phyloP scores from a whole-genome alignment of 1,140 invertebrate species.

The Drosophila arizonae region DNA sequence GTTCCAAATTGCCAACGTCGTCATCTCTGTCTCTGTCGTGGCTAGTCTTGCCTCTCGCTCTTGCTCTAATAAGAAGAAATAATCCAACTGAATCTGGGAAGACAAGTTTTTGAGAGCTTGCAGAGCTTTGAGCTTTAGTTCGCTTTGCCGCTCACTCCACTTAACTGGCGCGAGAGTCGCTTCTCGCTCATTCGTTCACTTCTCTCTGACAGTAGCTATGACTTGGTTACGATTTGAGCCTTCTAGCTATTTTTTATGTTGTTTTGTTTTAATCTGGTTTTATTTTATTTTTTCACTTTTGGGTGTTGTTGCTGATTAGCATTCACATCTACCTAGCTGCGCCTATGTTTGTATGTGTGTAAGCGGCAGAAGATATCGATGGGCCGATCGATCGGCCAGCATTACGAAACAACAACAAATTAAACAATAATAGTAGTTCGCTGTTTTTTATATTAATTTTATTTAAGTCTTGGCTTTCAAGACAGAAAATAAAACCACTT shows the following conservation, averaged over 20 bases:
- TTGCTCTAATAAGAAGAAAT: constrained; percentile 70
- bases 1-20: constrained; percentile 72
- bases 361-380: constrained; percentile 59
- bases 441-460: constrained; percentile 59
- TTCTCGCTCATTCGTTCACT: constrained; percentile 7
- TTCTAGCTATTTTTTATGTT: constrained; percentile 30
- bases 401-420: constrained; percentile 54
- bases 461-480: constrained; percentile 32
- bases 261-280: constrained; percentile 59
- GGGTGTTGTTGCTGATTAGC: constrained; percentile 72
- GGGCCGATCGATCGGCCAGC: constrained; percentile 30
- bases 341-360: constrained; percentile 8
- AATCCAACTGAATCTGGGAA: constrained; percentile 77
- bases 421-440: constrained; percentile 33
- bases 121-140: constrained; percentile 44
- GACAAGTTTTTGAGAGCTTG: constrained; percentile 64
- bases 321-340: constrained; percentile 55
- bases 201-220: constrained; percentile 14
- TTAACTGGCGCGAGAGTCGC: neutral
- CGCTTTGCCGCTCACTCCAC: constrained; percentile 30
- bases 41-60: constrained; percentile 21
- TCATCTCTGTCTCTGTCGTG: constrained; percentile 33
- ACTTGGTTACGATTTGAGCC: constrained; percentile 33
- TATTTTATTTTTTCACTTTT: constrained; percentile 67
- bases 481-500: neutral